Percentiles rank a stretch among this genome's conserved stretches.
phyloP scores from a whole-genome alignment of 2,888 invertebrate genomes.

The Papilio elwesi region DNA sequence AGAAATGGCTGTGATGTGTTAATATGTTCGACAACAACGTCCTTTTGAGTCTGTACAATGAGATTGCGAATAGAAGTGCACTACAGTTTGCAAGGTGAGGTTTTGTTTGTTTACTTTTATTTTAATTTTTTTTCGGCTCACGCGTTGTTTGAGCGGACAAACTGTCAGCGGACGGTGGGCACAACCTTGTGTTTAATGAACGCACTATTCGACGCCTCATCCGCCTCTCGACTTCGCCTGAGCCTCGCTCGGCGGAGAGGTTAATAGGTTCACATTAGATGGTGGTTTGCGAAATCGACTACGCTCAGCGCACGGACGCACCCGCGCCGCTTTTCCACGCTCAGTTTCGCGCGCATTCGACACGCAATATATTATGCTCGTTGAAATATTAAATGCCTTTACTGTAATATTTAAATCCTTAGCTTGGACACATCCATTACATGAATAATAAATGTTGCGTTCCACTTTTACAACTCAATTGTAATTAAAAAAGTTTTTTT shows the following conservation, averaged over 20 bases:
- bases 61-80: conserved; percentile 82
- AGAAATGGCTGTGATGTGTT: conserved; percentile 82
- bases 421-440: not conserved
- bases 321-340: conserved; percentile 73
- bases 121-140: conserved; percentile 52
- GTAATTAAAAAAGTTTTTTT: too few relatives aligned
- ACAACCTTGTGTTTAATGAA: conserved; percentile 83
- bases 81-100: conserved; percentile 83
- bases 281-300: conserved; percentile 80
- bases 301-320: conserved; percentile 60
- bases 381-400: conserved; percentile 39
- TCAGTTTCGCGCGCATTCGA: conserved; percentile 75
- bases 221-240: conserved; percentile 82
- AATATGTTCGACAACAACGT: conserved; percentile 82
- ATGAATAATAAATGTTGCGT: conserved; percentile 9
- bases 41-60: conserved; percentile 82
- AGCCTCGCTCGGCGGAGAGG: conserved; percentile 79
- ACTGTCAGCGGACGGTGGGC: conserved; percentile 62
- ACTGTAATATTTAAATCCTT: conserved; percentile 22
- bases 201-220: conserved; percentile 75
- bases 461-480: not conserved
- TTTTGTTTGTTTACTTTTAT: conserved; percentile 73
- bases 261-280: conserved; percentile 85
- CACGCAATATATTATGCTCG: conserved; percentile 46
- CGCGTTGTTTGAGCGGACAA: conserved; percentile 55